These are phyloP conservation scores for Hepsetus odoe DNA, from an alignment of 2,113 vertebrate species.

Conservation along the genomic window DNA sequence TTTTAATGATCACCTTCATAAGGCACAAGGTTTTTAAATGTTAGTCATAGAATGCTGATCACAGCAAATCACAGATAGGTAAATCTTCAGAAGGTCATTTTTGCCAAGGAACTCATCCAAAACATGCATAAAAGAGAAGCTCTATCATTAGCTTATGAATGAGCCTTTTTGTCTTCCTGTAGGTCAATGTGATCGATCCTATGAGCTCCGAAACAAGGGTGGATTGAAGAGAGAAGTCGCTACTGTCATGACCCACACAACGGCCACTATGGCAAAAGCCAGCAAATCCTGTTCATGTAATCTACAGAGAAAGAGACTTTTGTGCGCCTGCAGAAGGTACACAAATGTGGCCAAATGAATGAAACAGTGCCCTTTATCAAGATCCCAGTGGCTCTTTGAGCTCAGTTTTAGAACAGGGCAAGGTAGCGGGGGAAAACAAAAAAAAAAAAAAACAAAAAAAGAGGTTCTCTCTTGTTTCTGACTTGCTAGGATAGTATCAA, in stretches of 20 bases:
- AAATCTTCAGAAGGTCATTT: slow-evolving; percentile 37
- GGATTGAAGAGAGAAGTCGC: slow-evolving; percentile 4
- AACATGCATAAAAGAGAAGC: background rate
- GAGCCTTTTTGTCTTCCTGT: slow-evolving; percentile 16
- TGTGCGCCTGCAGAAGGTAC: slow-evolving; percentile 9
- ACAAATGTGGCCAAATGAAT: background rate
- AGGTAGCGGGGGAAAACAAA: background rate
- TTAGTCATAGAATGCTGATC: too few relatives aligned
- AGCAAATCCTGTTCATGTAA: slow-evolving; percentile 23
- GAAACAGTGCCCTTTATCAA: background rate
- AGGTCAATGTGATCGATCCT: slow-evolving; percentile 34
- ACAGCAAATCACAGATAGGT: too few relatives aligned
- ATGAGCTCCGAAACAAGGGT: slow-evolving; percentile 15
- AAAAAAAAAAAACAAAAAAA: background rate
- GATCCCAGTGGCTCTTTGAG: background rate
- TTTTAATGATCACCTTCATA: too few relatives aligned
- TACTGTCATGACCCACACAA: background rate
- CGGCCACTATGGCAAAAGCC: slow-evolving; percentile 14
- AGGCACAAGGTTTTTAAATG: too few relatives aligned
- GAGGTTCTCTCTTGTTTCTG: too few relatives aligned
- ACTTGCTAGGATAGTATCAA: too few relatives aligned
- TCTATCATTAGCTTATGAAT: slow-evolving; percentile 1
- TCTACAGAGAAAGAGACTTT: slow-evolving; percentile 27
- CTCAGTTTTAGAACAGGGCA: background rate
- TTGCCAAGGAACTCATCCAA: background rate